A percentile compares a stretch with the other conserved stretches of the same genome.
These are phyloP conservation scores for Tragelaphus oryx DNA, from an alignment of 2,797 vertebrate species.

Conservation along the genomic window DNA sequence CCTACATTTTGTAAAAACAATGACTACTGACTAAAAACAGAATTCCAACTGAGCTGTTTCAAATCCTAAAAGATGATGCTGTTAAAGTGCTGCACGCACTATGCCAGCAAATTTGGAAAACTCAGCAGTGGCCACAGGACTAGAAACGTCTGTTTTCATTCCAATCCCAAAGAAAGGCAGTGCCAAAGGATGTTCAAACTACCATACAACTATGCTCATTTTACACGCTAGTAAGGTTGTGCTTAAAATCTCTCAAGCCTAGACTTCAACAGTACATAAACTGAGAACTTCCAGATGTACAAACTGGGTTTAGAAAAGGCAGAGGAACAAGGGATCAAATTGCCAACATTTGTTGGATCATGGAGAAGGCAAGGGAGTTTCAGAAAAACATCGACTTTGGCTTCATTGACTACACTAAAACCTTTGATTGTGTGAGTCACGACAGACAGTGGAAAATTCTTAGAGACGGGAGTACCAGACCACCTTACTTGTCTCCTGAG, in stretches of 20 bases:
- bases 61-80: not conserved
- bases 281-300: not conserved
- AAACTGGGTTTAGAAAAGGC: not conserved
- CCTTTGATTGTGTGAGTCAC: not conserved
- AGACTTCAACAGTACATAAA: not conserved
- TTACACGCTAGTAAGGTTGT: not conserved
- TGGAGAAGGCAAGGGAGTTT: not conserved
- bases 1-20: not conserved
- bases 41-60: not conserved
- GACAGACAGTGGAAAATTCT: not conserved
- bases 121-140: not conserved
- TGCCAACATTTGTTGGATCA: not conserved
- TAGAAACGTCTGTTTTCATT: not conserved
- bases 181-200: not conserved
- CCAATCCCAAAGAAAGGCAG: not conserved
- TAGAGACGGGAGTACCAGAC: not conserved
- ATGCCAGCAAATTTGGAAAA: not conserved
- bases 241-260: not conserved
- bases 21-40: not conserved
- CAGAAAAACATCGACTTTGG: not conserved
- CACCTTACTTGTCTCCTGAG: not conserved
- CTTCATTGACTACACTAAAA: not conserved
- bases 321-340: not conserved
- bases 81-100: not conserved
- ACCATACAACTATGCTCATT: not conserved